Base-by-base conservation (phyloP, 2,113 vertebrate genomes). In the Leuciscus idus region DNA sequence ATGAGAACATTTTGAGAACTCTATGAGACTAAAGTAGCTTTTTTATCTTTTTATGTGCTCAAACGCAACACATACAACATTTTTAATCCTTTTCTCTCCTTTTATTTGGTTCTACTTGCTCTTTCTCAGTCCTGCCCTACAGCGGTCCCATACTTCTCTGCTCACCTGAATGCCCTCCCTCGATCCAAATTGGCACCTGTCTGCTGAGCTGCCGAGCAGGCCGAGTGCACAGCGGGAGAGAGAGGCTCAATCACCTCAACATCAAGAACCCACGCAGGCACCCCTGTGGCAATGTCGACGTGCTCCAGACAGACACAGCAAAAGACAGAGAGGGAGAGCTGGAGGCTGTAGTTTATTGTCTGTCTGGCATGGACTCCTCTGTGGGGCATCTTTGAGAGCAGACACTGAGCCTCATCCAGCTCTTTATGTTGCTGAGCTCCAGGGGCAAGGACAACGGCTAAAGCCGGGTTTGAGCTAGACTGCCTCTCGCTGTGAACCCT, bases 331-430 rank as follows among this genome's bases (percentile, higher is more conserved):
- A 85, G 46, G 26, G 28, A 52, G 81, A 68, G 64, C 81, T 83
- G 64, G 62, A 83, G 81, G 64, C 81, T 83, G 46, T 70, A 52
- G 62, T 83, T 83, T 83, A 83, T 83, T 83, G 81, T 83, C 64
- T 83, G 81, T 70, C 81, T 70, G 81, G 81, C 81, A 83, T 50
- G 81, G 81, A 52, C 81, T 83, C 81, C 81, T 83, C 81, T 68
- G 81, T 30, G 64, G 81, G 81, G 21, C 64, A 52, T 83, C 64
- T 83, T 83, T 83, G 81, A 83, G 19, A 55, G 28, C 17, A 70
- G 81, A 83, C 46, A 83, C 43, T 83, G 46, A 83, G 81, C 46
- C 62, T 83, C 81, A 70, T 83, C 46, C 62, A 70, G 81, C 17
- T 23, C 81, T 83, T 83, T 83, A 55, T 70, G 46, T 55, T 70